Percentiles rank a stretch among this genome's conserved stretches.
These are phyloP conservation scores for Chionomys nivalis DNA, from an alignment of 2,113 vertebrate species.

Conservation along the genomic window DNA sequence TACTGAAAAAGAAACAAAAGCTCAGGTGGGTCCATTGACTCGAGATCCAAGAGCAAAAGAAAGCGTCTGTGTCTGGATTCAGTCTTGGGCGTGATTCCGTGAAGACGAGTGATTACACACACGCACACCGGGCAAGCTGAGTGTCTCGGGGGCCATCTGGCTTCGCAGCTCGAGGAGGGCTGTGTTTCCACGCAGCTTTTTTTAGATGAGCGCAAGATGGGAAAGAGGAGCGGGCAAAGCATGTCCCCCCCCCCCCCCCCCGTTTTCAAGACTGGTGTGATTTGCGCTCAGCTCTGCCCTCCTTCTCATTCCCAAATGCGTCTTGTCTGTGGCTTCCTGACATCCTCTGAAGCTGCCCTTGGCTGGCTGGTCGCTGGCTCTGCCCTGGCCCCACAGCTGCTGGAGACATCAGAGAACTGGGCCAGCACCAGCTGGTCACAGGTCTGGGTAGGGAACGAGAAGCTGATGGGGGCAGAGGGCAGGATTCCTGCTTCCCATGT, in stretches of 20 bases:
- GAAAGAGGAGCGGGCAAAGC: conserved; percentile 64
- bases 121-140: conserved; percentile 65
- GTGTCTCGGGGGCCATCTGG: conserved; percentile 74
- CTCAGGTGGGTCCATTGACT: conserved; percentile 53
- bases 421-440: conserved; percentile 60
- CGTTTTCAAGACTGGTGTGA: conserved; percentile 51
- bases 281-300: conserved; percentile 26
- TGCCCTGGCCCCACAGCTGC: conserved; percentile 64
- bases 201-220: conserved; percentile 75
- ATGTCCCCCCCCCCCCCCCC: background rate
- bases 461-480: background rate
- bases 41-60: conserved; percentile 51
- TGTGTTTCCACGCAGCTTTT: conserved; percentile 73
- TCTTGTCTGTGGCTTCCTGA: background rate
- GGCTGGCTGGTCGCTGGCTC: background rate
- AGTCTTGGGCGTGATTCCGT: conserved; percentile 61
- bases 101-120: conserved; percentile 72
- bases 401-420: conserved; percentile 15
- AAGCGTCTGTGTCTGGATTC: conserved; percentile 62
- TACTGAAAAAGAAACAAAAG: conserved; percentile 41
- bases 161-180: conserved; percentile 60
- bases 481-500: background rate
- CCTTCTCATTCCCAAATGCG: background rate
- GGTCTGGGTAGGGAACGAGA: conserved; percentile 34
- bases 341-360: background rate